Percentiles rank a stretch among this genome's conserved stretches.
These are phyloP conservation scores for Metopia argyrocephala DNA, from an alignment of 2,888 invertebrate species.

Conservation along the genomic window DNA sequence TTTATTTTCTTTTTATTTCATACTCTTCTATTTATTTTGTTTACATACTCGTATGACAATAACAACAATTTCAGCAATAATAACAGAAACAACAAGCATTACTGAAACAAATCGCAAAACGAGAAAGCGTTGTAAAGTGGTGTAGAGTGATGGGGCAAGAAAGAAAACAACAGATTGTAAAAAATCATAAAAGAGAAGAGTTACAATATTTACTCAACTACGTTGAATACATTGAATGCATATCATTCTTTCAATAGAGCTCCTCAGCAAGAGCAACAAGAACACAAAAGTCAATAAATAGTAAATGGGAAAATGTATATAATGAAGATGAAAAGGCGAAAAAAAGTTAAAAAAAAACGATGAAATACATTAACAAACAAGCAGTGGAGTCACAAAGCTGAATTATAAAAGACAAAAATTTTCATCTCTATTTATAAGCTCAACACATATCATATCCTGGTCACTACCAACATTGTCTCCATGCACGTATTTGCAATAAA, in stretches of 20 bases:
- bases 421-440: constrained; percentile 58
- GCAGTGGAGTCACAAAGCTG: constrained; percentile 54
- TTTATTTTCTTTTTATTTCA: constrained; percentile 12
- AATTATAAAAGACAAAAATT: constrained; percentile 55
- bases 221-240: constrained; percentile 37
- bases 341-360: constrained; percentile 22
- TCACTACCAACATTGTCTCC: neutral
- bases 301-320: constrained; percentile 40
- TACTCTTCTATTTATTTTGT: constrained; percentile 50
- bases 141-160: neutral
- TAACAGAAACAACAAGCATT: neutral
- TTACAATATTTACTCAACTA: constrained; percentile 63
- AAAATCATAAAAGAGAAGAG: constrained; percentile 28
- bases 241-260: constrained; percentile 59
- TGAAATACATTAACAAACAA: constrained; percentile 51
- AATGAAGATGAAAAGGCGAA: neutral
- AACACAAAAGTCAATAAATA: constrained; percentile 51
- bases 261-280: neutral
- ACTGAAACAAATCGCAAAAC: constrained; percentile 2
- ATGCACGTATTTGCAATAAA: neutral
- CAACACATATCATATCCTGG: neutral
- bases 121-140: neutral
- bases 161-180: constrained; percentile 23
- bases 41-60: too few species aligned
- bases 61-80: neutral